phyloP scores from a whole-genome alignment of 2,113 vertebrate genomes.

The Motacilla alba region DNA sequence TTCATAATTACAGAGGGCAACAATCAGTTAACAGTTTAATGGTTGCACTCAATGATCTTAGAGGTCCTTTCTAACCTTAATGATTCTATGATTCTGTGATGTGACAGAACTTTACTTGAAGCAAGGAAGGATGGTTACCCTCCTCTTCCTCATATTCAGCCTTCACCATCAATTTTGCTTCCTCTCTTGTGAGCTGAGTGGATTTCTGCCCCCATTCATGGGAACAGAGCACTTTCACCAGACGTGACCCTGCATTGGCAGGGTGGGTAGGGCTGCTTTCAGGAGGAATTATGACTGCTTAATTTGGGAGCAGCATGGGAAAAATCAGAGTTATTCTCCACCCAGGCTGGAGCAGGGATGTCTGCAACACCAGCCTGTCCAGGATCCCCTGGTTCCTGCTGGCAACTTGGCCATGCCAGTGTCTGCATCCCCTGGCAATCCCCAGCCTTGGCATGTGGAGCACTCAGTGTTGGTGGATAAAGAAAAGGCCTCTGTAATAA shows the following conservation, averaged over 20 bases:
- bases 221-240: neutral
- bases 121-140: neutral
- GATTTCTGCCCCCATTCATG: neutral
- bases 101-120: neutral
- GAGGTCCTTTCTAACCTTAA: neutral
- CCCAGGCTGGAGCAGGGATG: neutral
- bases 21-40: neutral
- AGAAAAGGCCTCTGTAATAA: conserved; percentile 13
- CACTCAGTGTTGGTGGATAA: neutral
- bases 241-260: rapidly evolving
- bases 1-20: neutral
- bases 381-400: neutral
- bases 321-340: neutral
- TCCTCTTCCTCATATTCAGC: neutral
- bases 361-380: neutral
- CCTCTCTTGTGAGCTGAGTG: neutral
- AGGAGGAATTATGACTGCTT: neutral
- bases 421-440: neutral
- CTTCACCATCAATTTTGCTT: neutral
- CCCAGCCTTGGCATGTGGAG: neutral
- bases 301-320: neutral
- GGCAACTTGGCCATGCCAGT: rapidly evolving
- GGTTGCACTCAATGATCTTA: neutral
- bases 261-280: neutral
- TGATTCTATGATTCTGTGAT: neutral